Evolutionary conservation across 2,888 invertebrate species (phyloP), one percentile per base, ranked within the genome.

Genomic region (Pterobdella sp.): DNA sequence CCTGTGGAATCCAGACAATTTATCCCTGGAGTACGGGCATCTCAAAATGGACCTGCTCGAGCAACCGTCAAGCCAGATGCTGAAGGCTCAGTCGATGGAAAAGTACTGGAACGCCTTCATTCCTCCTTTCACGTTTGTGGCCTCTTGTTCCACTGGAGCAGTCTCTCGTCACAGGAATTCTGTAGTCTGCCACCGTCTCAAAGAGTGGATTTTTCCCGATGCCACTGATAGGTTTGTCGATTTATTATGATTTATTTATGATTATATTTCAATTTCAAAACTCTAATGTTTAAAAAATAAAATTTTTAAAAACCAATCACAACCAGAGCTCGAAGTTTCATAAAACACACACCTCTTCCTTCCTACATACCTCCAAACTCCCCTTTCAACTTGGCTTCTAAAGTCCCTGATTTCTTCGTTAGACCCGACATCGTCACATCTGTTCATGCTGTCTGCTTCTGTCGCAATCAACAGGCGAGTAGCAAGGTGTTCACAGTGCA

Each of bases 371-470:
- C 91, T 77, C 88, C 94, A 68, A 89, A 89, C 75, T 95, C 95
- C 0, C 88, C 89, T 75, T 85, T 93, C 2, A 96, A 96, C 83
- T 87, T 96, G 75, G 94, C 94, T 22, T 91, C 92, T 78, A 88
- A 93, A 68, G 85, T 95, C 78, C 96, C 95, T 0, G 91, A 91
- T 79, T 92, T 92, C 83, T 94, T 83, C 71, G 93, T 94, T 18
- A 89, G 91, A 36, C 96, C 96, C 0, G 97, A 97, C 84, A 86
- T 97, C 35, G 96, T 96, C 0, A 96, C 96, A 0, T 96, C 95
- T 84, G 94, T 97, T 94, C 97, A 96, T 85, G 94, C 92, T 78
- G 96, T 56, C 26, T 56, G 60, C 26, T 56, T 56, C n/a, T 18
- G 69, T 7, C 49, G 42, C 31, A 0, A 49, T 26, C 42, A 71